These are phyloP conservation scores for Parapristionchus giblindavisi DNA, from an alignment of 2,888 invertebrate species.

Conservation along the genomic window DNA sequence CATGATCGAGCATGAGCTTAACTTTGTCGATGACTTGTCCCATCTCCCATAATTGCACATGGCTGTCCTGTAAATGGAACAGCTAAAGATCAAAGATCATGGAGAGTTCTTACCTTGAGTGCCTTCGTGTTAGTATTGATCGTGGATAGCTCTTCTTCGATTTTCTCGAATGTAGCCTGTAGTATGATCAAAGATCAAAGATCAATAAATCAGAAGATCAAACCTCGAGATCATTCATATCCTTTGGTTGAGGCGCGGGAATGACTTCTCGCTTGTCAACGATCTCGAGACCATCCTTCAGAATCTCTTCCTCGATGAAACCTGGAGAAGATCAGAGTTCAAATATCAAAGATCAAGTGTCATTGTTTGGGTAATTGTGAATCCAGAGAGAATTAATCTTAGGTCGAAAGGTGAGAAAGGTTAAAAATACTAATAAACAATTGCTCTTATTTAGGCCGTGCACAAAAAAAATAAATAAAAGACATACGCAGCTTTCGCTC, in stretches of 20 bases:
- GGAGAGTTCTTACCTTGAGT: conserved; percentile 42
- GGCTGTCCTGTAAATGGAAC: conserved; percentile 44
- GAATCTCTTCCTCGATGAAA: conserved; percentile 57
- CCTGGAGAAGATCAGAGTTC: conserved; percentile 40
- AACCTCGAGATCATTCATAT: conserved; percentile 63
- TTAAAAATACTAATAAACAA: neutral
- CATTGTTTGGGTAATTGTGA: no score
- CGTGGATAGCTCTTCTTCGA: conserved; percentile 61
- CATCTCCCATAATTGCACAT: conserved; percentile 59
- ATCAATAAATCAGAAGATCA: neutral
- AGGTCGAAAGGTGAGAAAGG: neutral
- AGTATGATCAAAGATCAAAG: conserved; percentile 1
- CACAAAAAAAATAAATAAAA: neutral
- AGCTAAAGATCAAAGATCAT: neutral
- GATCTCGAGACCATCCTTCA: conserved; percentile 51
- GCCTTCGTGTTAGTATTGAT: conserved; percentile 57
- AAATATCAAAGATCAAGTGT: no score
- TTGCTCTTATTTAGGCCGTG: neutral
- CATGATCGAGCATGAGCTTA: conserved; percentile 52
- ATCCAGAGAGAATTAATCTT: neutral
- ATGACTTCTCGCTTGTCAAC: conserved; percentile 53
- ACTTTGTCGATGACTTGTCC: conserved; percentile 60
- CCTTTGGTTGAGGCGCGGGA: conserved; percentile 61
- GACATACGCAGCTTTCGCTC: conserved; percentile 62
- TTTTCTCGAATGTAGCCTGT: conserved; percentile 61